Conservation (phyloP, 2,113 vertebrate species). For the Chloropsis cyanopogon region DNA sequence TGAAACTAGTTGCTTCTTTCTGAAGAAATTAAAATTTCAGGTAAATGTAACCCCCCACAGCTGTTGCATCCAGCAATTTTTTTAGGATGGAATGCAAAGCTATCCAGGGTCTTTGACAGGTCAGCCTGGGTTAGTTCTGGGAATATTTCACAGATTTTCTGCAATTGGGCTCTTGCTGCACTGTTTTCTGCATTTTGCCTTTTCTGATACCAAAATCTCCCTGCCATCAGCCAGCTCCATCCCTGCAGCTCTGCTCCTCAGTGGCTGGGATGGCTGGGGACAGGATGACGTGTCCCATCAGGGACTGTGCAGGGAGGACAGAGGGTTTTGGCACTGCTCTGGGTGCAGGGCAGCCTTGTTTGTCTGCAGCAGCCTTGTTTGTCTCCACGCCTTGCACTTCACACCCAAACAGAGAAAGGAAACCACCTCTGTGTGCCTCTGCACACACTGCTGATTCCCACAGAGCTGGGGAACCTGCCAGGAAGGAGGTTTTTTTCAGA, state of each 20-base stretch:
- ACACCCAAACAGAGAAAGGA: not conserved
- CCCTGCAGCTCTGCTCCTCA: rapidly evolving
- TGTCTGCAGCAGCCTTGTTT: not conserved
- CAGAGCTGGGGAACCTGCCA: constrained; percentile 23
- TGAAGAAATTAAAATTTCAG: not conserved
- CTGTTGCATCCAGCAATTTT: not conserved
- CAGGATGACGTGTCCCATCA: rapidly evolving
- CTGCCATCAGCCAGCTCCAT: not conserved
- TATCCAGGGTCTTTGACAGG: not conserved
- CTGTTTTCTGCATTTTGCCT: not conserved
- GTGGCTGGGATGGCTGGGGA: not conserved
- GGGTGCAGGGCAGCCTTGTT: not conserved
- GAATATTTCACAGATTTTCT: not conserved
- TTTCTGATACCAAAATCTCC: not conserved
- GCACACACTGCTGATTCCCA: not conserved
- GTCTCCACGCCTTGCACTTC: not conserved
- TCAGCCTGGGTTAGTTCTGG: not conserved
- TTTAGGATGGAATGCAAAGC: not conserved
- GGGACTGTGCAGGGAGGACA: not conserved
- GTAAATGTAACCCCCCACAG: not conserved
- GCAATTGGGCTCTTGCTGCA: not conserved
- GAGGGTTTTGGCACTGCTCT: not conserved
- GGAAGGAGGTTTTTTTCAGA: not conserved
- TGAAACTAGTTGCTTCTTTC: not conserved
- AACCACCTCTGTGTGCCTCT: not conserved